Conservation (phyloP, 1,140 invertebrate genomes). For the Dinoponera quadriceps region DNA sequence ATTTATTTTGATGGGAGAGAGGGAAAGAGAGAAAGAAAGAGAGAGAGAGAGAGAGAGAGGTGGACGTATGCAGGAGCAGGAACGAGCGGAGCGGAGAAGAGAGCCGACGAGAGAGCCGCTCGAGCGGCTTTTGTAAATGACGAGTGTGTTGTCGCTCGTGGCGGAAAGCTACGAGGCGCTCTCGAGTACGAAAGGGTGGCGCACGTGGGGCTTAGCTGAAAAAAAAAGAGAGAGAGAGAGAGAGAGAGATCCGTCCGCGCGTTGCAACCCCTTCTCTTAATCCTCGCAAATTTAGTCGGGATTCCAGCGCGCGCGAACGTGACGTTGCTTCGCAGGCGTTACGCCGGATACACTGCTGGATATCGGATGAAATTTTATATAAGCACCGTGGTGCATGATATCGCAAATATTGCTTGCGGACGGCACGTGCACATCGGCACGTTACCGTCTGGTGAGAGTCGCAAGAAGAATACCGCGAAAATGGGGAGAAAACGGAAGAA, state of each 20-base stretch:
- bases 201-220: conserved; percentile 48
- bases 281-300: conserved; percentile 56
- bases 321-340: conserved; percentile 22
- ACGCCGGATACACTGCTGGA: neutral
- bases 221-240: conserved; percentile 42
- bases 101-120: conserved; percentile 39
- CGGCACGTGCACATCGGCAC: neutral
- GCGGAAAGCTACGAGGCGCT: conserved; percentile 68
- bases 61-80: no score
- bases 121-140: conserved; percentile 73
- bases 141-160: conserved; percentile 75
- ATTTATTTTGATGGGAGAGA: conserved; percentile 74
- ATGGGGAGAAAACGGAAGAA: no score
- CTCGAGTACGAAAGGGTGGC: conserved; percentile 61
- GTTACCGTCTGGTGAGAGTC: conserved; percentile 6
- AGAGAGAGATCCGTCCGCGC: conserved; percentile 39
- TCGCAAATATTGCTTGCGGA: neutral
- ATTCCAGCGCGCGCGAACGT: conserved; percentile 26
- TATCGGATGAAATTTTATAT: conserved; percentile 22
- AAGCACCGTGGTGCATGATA: neutral
- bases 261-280: conserved; percentile 42
- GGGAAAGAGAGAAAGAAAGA: conserved; percentile 1
- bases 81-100: conserved; percentile 8
- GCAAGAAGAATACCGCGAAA: no score
- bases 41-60: conserved; percentile 7